Percentiles rank a stretch among this genome's conserved stretches.
Conservation (phyloP, 2,888 invertebrate species). For the Proisotoma minuta region DNA sequence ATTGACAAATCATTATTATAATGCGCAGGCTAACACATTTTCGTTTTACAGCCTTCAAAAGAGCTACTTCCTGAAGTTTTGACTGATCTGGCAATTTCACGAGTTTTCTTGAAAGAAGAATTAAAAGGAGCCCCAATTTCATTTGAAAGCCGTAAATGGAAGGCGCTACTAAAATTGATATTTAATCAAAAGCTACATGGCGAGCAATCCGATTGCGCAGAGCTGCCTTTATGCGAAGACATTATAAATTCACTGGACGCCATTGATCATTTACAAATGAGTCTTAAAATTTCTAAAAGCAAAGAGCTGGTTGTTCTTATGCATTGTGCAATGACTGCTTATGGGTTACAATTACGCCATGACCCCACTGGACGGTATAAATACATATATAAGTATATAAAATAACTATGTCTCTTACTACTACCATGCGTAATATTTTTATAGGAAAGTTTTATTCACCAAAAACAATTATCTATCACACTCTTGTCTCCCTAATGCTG, state of each 20-base stretch:
- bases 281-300: background rate
- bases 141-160: conserved; percentile 15
- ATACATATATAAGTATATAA: background rate
- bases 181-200: background rate
- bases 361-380: no score
- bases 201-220: background rate
- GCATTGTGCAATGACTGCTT: background rate
- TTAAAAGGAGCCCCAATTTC: conserved; percentile 12
- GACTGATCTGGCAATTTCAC: conserved; percentile 1
- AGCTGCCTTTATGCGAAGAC: background rate
- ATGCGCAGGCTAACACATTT: background rate
- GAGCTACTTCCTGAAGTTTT: background rate
- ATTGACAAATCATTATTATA: background rate
- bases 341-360: no score
- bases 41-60: background rate
- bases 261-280: conserved; percentile 6
- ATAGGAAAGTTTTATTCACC: conserved; percentile 9
- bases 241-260: background rate
- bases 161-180: conserved; percentile 5
- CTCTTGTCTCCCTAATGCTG: conserved; percentile 20
- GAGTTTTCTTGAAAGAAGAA: conserved; percentile 12
- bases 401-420: background rate
- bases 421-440: background rate
- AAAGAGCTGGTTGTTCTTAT: conserved; percentile 10
- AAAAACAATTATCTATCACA: conserved; percentile 10